A percentile compares a stretch with the other conserved stretches of the same genome.
Evolutionary conservation across 2,113 vertebrate species (phyloP).

Genomic region (Vicugna pacos): DNA sequence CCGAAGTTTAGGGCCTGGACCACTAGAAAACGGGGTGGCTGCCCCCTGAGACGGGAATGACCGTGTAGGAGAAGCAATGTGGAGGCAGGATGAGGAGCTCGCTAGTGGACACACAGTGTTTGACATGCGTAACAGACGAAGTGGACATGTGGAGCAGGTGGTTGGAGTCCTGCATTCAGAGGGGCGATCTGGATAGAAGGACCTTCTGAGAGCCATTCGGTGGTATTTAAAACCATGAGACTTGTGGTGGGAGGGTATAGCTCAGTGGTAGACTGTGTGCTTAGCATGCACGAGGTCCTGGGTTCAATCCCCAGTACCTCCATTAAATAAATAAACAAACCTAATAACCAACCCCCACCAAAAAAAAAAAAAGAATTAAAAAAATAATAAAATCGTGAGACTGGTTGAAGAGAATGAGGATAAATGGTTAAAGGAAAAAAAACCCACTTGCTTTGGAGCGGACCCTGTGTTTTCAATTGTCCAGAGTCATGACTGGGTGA

Average conservation of each 20-base stretch:
- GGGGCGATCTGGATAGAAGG: not conserved
- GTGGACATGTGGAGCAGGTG: accelerated
- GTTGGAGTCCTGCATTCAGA: not conserved
- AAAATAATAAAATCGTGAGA: not conserved
- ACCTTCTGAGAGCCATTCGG: not conserved
- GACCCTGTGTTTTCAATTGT: not conserved
- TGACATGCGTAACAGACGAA: not conserved
- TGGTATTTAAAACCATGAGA: not conserved
- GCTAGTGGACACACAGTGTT: accelerated
- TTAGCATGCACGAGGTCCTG: too few relatives aligned
- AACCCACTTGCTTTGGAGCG: not conserved
- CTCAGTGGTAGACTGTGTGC: too few relatives aligned
- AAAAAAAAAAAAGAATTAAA: too few relatives aligned
- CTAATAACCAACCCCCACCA: too few relatives aligned
- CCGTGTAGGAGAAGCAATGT: not conserved
- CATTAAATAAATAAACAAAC: too few relatives aligned
- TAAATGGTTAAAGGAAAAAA: not conserved
- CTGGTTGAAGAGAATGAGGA: not conserved
- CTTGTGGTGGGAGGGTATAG: too few relatives aligned
- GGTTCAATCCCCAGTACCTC: too few relatives aligned
- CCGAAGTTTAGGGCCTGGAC: not conserved
- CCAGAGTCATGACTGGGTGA: not conserved
- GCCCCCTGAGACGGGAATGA: accelerated
- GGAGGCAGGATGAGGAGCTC: not conserved
- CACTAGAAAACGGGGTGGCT: not conserved